phyloP scores from a whole-genome alignment of 2,888 invertebrate species.

The Plutella xylostella region DNA sequence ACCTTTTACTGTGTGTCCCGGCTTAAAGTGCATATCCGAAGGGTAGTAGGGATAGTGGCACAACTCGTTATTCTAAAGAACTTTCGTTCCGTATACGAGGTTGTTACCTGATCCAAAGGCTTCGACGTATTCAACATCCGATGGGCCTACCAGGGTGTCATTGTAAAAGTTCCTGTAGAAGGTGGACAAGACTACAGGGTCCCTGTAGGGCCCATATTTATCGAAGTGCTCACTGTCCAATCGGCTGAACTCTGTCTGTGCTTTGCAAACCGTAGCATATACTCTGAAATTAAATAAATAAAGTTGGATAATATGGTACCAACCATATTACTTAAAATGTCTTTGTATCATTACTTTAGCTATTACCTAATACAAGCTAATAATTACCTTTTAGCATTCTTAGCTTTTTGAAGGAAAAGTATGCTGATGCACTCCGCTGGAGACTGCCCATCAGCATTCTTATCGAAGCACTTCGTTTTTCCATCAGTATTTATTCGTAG shows the following conservation, averaged over 20 bases:
- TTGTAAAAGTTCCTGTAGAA: conserved; percentile 68
- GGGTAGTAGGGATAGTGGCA: too few species aligned
- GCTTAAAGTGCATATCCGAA: too few species aligned
- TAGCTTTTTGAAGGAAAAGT: conserved; percentile 74
- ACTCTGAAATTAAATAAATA: conserved; percentile 45
- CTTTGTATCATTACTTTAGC: background rate
- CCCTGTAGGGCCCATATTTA: background rate
- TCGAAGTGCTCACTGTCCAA: conserved; percentile 29
- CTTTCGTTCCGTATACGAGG: background rate
- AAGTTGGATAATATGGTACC: too few species aligned
- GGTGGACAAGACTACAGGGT: conserved; percentile 20
- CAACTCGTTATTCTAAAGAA: too few species aligned
- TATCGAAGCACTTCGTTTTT: conserved; percentile 83
- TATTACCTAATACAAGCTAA: background rate
- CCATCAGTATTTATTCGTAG: conserved; percentile 29
- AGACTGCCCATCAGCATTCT: conserved; percentile 75
- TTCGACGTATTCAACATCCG: conserved; percentile 72
- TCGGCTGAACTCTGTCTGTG: conserved; percentile 73
- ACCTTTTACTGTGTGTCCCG: too few species aligned
- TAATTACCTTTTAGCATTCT: conserved; percentile 53
- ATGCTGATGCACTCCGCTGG: conserved; percentile 77
- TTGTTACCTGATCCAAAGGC: conserved; percentile 73
- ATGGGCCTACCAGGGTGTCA: conserved; percentile 69
- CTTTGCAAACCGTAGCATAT: conserved; percentile 63
- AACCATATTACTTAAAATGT: too few species aligned